Evolutionary conservation across 2,888 invertebrate species (phyloP), one percentile per base, ranked within the genome.

Genomic region (Agrotis puta): DNA sequence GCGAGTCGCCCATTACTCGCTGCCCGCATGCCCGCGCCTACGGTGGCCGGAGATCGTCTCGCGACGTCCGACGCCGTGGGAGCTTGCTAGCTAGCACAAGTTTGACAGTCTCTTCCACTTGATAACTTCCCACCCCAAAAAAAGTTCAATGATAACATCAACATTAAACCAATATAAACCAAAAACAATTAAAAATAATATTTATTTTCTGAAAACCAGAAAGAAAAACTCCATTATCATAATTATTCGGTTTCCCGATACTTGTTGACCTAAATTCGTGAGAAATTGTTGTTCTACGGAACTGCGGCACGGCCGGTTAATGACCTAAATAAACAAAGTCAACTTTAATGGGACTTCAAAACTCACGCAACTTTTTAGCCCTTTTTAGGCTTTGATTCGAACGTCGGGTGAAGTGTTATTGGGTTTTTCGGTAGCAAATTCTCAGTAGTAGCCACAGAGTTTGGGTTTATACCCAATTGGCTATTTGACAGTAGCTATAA

Each of bases 231-330:
- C 2, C 7, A 71, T 78, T 74, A 50, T 13, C 58, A 71, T 74
- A 78, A 71, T 78, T 59, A 59, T 74, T 78, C 48, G 33, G 24
- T 71, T 78, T 74, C 58, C 72, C 53, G 43, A 56, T 54, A 72
- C 13, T 71, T 54, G 22, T 48, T 74, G 73, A 71, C 72, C 74
- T 54, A 54, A 54, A 79, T 79, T 71, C 70, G 5, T 56, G 22
- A 20, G 43, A 14, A 50, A 69, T 24, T 77, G 48, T 68, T 76
- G 57, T 77, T 51, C 14, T 11, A 18, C 33, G 22, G 33, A 43
- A 50, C 18, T 20, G 14, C 22, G 43, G 9, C 39, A 39, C 11
- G 3, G n/a, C n/a, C 13, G 54, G 22, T 33, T 70, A 48, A 54
- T 43, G 79, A 59, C 43, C 43, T 43, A 48, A 50, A 33, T 45